Evolutionary conservation across 2,888 invertebrate species (phyloP).

Genomic region (Steinernema carpocapsae): DNA sequence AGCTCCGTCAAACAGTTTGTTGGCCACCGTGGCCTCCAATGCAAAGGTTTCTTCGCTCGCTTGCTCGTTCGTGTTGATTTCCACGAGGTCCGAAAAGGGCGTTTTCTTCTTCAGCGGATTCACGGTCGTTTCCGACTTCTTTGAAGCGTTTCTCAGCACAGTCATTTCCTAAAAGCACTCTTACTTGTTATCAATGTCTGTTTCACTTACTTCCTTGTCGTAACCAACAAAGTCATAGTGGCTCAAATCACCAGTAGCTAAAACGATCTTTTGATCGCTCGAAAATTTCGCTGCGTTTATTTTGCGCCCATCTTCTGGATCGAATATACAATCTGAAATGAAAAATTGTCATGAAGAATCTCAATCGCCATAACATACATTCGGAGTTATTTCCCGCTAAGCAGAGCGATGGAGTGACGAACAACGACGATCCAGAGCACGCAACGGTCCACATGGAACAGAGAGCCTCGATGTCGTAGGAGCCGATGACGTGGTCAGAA

Average conservation of each 20-base stretch:
- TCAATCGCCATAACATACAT: conserved; percentile 35
- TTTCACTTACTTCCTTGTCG: conserved; percentile 29
- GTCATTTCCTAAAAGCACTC: conserved; percentile 37
- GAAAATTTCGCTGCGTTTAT: conserved; percentile 31
- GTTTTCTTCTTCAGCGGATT: conserved; percentile 37
- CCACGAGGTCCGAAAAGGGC: conserved; percentile 47
- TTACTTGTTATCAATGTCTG: not conserved
- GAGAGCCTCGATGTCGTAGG: conserved; percentile 27
- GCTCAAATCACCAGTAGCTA: conserved; percentile 35
- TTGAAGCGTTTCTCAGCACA: conserved; percentile 35
- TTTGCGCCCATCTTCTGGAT: conserved; percentile 35
- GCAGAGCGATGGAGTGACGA: conserved; percentile 27
- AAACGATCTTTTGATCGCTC: conserved; percentile 34
- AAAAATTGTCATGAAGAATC: conserved; percentile 32
- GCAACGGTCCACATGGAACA: conserved; percentile 16
- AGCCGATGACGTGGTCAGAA: conserved; percentile 2
- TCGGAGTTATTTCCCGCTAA: conserved; percentile 31
- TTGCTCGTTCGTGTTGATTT: not conserved
- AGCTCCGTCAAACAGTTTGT: conserved; percentile 54
- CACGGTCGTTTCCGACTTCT: not conserved
- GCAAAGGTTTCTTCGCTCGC: conserved; percentile 4
- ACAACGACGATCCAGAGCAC: not conserved
- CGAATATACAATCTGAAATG: conserved; percentile 34
- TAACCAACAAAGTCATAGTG: conserved; percentile 40
- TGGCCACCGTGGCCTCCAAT: conserved; percentile 29